A percentile compares a stretch with the other conserved stretches of the same genome.
Evolutionary conservation across 2,888 invertebrate genomes (phyloP).

Genomic region (Elegia similella): DNA sequence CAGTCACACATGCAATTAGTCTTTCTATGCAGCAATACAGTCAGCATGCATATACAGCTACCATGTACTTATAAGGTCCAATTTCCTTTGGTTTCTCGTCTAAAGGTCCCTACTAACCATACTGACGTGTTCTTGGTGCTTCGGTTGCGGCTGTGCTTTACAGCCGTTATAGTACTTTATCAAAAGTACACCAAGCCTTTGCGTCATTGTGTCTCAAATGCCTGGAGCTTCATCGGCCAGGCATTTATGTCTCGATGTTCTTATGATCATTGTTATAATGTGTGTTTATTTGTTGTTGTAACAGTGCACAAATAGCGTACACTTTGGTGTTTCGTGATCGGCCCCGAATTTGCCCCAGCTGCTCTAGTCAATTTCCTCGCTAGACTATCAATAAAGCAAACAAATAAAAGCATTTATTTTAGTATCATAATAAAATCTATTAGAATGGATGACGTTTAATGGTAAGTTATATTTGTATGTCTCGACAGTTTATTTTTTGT

Average conservation of each 20-base stretch:
- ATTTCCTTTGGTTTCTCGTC: no score
- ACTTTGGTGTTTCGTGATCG: background rate
- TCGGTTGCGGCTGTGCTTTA: no score
- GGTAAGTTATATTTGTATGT: slow-evolving; percentile 28
- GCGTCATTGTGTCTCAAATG: background rate
- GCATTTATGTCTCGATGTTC: background rate
- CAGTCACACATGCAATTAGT: no score
- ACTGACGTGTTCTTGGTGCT: no score
- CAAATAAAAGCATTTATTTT: slow-evolving; percentile 17
- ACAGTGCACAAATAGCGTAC: slow-evolving; percentile 18
- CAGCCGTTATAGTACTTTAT: no score
- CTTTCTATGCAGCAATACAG: no score
- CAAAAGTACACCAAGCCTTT: no score
- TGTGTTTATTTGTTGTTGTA: background rate
- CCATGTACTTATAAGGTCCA: no score
- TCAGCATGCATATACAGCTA: no score
- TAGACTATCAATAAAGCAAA: slow-evolving; percentile 25
- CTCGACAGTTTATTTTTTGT: slow-evolving; percentile 34
- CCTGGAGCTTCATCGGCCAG: slow-evolving; percentile 1
- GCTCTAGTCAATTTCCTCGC: slow-evolving; percentile 33
- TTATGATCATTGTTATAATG: slow-evolving; percentile 3
- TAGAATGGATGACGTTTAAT: slow-evolving; percentile 11
- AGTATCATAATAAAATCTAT: background rate
- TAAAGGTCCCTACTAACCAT: no score
- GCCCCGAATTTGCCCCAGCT: slow-evolving; percentile 32